These are phyloP conservation scores for Drosophila orena DNA, from an alignment of 1,140 invertebrate species.

Conservation along the genomic window DNA sequence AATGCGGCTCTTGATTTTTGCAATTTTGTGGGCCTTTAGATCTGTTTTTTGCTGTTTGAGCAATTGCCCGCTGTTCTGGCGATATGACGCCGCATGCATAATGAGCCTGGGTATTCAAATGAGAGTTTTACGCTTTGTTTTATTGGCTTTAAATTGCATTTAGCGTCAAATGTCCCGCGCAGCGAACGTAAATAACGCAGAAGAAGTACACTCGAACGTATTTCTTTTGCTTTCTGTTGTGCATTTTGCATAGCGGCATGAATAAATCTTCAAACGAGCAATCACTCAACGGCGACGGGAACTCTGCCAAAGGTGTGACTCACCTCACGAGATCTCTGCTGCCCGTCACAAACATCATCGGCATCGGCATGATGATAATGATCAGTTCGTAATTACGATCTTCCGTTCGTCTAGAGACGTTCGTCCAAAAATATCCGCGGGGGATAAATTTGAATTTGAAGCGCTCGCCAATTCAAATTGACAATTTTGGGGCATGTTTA, in stretches of 20 bases:
- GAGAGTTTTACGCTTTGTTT: slow-evolving; percentile 70
- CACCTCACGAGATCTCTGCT: slow-evolving; percentile 22
- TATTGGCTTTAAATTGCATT: slow-evolving; percentile 82
- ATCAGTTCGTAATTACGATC: slow-evolving; percentile 23
- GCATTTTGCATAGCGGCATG: slow-evolving; percentile 39
- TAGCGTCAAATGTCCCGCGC: slow-evolving; percentile 76
- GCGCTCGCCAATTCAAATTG: slow-evolving; percentile 41
- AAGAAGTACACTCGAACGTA: slow-evolving; percentile 24
- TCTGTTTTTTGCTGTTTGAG: slow-evolving; percentile 28
- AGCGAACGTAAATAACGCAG: slow-evolving; percentile 59
- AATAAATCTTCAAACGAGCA: slow-evolving; percentile 73
- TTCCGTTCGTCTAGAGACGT: slow-evolving; percentile 11
- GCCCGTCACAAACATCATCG: slow-evolving; percentile 4
- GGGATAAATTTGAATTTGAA: slow-evolving; percentile 38
- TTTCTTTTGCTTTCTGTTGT: neutral
- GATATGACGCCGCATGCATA: slow-evolving; percentile 82
- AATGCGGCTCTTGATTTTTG: slow-evolving; percentile 48
- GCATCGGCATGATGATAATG: neutral
- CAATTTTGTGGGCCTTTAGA: slow-evolving; percentile 30
- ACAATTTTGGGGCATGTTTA: slow-evolving; percentile 54
- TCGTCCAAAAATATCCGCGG: slow-evolving; percentile 42
- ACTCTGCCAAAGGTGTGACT: slow-evolving; percentile 62
- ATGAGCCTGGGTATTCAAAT: slow-evolving; percentile 78
- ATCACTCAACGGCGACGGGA: slow-evolving; percentile 60
- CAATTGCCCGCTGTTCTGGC: slow-evolving; percentile 72